These are phyloP conservation scores for Epirrhoe tristata DNA, from an alignment of 2,888 invertebrate genomes.

Conservation along the genomic window DNA sequence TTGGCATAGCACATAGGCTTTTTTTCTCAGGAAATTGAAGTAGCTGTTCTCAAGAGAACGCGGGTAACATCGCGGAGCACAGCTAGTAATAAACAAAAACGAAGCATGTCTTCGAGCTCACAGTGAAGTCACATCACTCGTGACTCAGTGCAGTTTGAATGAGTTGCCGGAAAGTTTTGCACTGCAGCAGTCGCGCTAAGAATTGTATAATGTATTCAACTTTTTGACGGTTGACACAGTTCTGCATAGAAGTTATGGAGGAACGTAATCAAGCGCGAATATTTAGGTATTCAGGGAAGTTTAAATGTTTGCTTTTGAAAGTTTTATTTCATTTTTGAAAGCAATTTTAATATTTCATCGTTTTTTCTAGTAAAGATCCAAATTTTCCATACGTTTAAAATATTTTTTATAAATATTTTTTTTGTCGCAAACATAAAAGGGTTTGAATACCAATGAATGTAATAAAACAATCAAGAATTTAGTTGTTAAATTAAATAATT, in stretches of 20 bases:
- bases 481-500: no score
- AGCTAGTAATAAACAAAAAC: neutral
- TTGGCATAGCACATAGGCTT: no score
- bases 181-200: constrained; percentile 21
- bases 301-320: neutral
- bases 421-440: no score
- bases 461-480: no score
- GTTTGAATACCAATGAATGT: no score
- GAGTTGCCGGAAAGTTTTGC: constrained; percentile 26
- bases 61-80: neutral
- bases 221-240: constrained; percentile 34
- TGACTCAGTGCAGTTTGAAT: constrained; percentile 30
- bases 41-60: no score
- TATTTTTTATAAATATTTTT: no score
- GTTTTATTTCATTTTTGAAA: neutral
- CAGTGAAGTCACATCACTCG: constrained; percentile 16
- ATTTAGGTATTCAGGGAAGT: neutral
- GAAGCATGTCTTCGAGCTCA: constrained; percentile 1
- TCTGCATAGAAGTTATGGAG: constrained; percentile 7
- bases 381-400: no score
- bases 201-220: constrained; percentile 32
- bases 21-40: no score
- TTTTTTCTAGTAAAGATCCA: neutral
- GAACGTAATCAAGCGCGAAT: constrained; percentile 10
- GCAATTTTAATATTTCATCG: neutral